Evolutionary conservation across 1,140 invertebrate genomes (phyloP), one percentile per base, ranked within the genome.

Genomic region (Macrotrachela quadricornifera): DNA sequence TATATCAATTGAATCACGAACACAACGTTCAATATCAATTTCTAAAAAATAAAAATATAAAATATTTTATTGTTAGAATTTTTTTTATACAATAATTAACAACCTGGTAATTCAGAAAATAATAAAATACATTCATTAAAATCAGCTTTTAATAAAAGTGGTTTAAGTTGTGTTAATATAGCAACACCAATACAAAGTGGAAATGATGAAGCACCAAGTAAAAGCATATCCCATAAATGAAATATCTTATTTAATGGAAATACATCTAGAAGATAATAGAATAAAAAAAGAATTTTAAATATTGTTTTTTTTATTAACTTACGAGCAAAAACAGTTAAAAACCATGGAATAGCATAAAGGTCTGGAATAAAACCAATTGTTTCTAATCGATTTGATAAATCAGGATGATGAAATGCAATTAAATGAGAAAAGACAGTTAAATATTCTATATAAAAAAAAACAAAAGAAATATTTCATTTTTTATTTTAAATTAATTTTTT

Each of bases 301-400:
- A 4, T 30, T 11, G 21, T 30, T 30, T 4, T 30, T 30, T 2
- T 4, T 14, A 6, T 42, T 46, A 57, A 80, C 82, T 80, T 76
- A 92, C 85, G 91, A 53, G 91, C 92, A 74, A 95, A 97, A 85
- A 96, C 94, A 11, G 92, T 99, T 9, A 99, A 72, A 69, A 97
- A 96, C 92, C 92, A 97, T 0, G 92, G 91, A 67, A 97, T 96
- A n/a, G 92, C 86, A 73, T 96, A 97, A 1, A 97, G 71, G 61
- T 99, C 88, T 0, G 92, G 88, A 59, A 91, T 84, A 68, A 99
- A 97, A 60, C 81, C 83, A 59, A 96, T 94, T 9, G 79, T 79
- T 59, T 82, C 77, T 39, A 97, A 72, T 73, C 96, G 91, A 67
- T 82, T 86, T 0, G 83, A 83, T 44, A 97, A 70, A 50, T 80